Evolutionary conservation across 2,888 invertebrate species (phyloP), one percentile per base, ranked within the genome.

Genomic region (Parelbella ahira): DNA sequence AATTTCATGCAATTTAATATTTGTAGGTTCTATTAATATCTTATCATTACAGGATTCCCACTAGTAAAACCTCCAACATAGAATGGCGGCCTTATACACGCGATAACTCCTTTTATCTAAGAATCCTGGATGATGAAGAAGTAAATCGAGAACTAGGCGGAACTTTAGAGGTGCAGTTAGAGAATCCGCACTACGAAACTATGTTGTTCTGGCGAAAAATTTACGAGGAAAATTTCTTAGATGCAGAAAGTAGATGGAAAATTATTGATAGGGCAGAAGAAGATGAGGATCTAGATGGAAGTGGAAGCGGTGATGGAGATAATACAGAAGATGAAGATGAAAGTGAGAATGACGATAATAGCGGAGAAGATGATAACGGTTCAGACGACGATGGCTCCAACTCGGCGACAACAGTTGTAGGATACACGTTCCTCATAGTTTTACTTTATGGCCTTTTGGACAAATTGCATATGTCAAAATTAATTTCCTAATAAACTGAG

Each of bases 121-220:
- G 73, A 15, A 47, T 83, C 3, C 49, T 78, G 5, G 62, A 68
- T 32, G 50, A 53, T n/a, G 39, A 53, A 1, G 77, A 76, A 60
- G 49, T 68, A 8, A 54, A 36, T 12, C 45, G 48, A 9, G 55
- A 37, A 20, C 47, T 43, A 5, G 48, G 37, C 8, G 49, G 60
- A 3, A 49, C 49, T 37, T 50, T 76, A 0, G 84, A 84, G 39
- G 3, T 65, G 3, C 33, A 47, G 1, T 37, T 70, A 20, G 28
- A 45, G 36, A 54, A 77, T 45, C 86, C 88, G 11, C 64, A 79
- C 37, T 42, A 59, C 1, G 48, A 42, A 0, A 61, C 58, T 1
- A 28, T 78, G 3, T 33, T 44, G 0, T 84, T 83, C 44, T 86
- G 84, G 84, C 62, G 80, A 21, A 43, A 51, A 3, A 68, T 83